These are phyloP conservation scores for Zoanthus sansibaricus DNA, from an alignment of 92 coral and sea anemone species.

Conservation along the genomic window DNA sequence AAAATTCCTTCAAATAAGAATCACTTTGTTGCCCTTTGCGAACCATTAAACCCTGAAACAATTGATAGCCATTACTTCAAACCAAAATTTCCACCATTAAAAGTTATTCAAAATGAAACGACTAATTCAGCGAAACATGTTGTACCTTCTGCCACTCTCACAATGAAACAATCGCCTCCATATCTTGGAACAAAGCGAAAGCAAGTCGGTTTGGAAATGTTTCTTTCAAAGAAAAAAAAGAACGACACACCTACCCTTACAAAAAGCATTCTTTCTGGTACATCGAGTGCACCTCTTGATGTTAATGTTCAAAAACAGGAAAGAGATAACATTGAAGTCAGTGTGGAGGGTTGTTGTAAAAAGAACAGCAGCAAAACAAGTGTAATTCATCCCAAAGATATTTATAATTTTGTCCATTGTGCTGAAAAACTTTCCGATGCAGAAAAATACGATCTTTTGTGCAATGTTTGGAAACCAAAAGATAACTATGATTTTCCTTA, in stretches of 20 bases:
- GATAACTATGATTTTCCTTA: not conserved
- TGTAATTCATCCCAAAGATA: slow-evolving; percentile 39
- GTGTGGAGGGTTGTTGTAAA: slow-evolving; percentile 3
- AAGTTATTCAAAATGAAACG: slow-evolving; percentile 15
- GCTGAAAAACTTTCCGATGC: slow-evolving; percentile 34
- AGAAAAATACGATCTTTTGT: slow-evolving; percentile 46
- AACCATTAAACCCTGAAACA: slow-evolving; percentile 21
- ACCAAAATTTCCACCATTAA: slow-evolving; percentile 11
- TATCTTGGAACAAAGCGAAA: slow-evolving; percentile 39
- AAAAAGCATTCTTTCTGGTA: slow-evolving; percentile 7
- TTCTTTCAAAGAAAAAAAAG: slow-evolving; percentile 47
- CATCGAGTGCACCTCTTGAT: slow-evolving; percentile 40
- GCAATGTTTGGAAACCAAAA: slow-evolving; percentile 17
- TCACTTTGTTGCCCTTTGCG: slow-evolving; percentile 51
- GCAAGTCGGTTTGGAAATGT: slow-evolving; percentile 38
- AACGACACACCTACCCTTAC: slow-evolving; percentile 6
- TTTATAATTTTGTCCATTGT: slow-evolving; percentile 27
- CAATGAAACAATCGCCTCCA: slow-evolving; percentile 1
- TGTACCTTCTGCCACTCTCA: slow-evolving; percentile 34
- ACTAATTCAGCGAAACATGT: slow-evolving; percentile 24
- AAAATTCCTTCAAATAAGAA: slow-evolving; percentile 39
- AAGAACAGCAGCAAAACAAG: not conserved
- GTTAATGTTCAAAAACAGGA: slow-evolving; percentile 28
- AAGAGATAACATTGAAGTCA: not conserved
- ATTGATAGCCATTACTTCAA: slow-evolving; percentile 1